Base-by-base conservation (phyloP, 2,113 vertebrate species). In the Talpa occidentalis region DNA sequence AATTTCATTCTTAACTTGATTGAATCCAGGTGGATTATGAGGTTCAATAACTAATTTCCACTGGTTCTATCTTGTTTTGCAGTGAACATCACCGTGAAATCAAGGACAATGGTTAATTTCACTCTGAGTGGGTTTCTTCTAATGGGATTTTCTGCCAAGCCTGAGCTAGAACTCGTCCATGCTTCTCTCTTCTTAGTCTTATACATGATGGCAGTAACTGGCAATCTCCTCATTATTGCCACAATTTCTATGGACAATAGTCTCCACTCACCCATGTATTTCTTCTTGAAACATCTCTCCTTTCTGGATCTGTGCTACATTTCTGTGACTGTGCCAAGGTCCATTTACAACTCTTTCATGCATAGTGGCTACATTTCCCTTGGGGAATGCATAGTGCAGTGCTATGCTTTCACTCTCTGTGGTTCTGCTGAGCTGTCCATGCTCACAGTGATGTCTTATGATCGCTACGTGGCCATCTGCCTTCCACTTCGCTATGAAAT, bases 391-490 rank as follows among this genome's bases (percentile, higher is more conserved):
- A 10, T 52, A 15, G 3, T 44, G 0, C 78, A 88, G 22, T 62
- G 70, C 26, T 88, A 37, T 35, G 84, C 56, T 42, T 70, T 78
- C 52, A 62, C 37, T 24, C 2, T 64, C 40, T 84, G 35, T 78
- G 35, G 11, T 62, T 59, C 28, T 30, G 10, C 62, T 24, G 84
- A 64, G 17, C 7, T 72, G 21, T 32, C 64, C 47, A 35, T 85
- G 32, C 64, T 95, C 85, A 83, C 91, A 30, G 56, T 86, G 56
- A 95, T 95, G 90, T 88, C 95, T 5, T 93, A 90, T 86, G 52
- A 54, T 54, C 52, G 52, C 17, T 54, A 54, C 6, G 52, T 54
- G 52, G 52, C 52, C 52, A 54, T 90, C 52, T 93, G 90, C 70
- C 30, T 49, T 28, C 69, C 77, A 11, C 72, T 96, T 54, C 30